These are phyloP conservation scores for Polyommatus icarus DNA, from an alignment of 2,888 invertebrate species.

Conservation along the genomic window DNA sequence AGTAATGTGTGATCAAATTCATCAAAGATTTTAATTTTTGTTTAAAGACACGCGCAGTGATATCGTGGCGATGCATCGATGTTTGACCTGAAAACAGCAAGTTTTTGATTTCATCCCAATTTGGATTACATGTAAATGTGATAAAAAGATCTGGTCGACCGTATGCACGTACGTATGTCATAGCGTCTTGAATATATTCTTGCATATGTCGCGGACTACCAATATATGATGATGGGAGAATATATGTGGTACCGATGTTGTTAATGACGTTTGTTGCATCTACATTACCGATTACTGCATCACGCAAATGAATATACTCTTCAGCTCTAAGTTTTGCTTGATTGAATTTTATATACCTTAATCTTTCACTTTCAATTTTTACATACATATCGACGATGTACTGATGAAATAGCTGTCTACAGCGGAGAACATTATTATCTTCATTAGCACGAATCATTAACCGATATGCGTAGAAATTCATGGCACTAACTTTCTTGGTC, in stretches of 20 bases:
- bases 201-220: constrained; percentile 40
- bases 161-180: constrained; percentile 46
- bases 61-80: constrained; percentile 47
- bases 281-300: constrained; percentile 41
- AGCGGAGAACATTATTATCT: constrained; percentile 19
- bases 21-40: constrained; percentile 42
- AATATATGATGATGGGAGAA: constrained; percentile 43
- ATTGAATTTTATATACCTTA: constrained; percentile 20
- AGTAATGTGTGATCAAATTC: constrained; percentile 39
- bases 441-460: constrained; percentile 12
- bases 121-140: constrained; percentile 45
- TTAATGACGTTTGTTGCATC: constrained; percentile 35
- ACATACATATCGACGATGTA: constrained; percentile 20
- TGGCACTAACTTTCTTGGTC: constrained; percentile 4
- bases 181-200: constrained; percentile 42
- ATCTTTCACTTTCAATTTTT: constrained; percentile 15
- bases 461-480: constrained; percentile 20
- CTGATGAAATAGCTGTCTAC: constrained; percentile 23
- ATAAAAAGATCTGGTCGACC: constrained; percentile 42
- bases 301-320: constrained; percentile 43
- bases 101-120: constrained; percentile 45
- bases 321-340: constrained; percentile 38
- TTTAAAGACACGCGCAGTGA: constrained; percentile 43
- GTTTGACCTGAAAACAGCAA: constrained; percentile 40
- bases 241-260: constrained; percentile 42